Evolutionary conservation across 2,888 invertebrate species (phyloP), one percentile per base, ranked within the genome.

Genomic region (Troides helena): DNA sequence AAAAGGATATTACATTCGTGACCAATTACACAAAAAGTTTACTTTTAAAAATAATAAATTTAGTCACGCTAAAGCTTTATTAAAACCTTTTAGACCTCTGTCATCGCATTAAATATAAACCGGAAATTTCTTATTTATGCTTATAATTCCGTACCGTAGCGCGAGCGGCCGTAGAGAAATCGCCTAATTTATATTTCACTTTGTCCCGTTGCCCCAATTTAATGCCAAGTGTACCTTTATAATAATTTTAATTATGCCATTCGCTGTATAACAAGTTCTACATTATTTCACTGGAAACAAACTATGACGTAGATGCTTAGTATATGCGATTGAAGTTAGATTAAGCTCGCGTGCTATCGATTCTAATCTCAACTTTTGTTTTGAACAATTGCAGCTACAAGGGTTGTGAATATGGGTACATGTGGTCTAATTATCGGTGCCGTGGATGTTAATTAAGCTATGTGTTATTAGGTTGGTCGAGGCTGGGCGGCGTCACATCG

Each of bases 131-230:
- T 10, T 39, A 7, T 39, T 39, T 39, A 39, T 39, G 39, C 39
- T 39, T 39, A 39, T 39, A 7, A 39, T 39, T 39, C 8, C 39
- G 10, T 39, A 39, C 39, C 39, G 57, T 8, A 43, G 43, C 1
- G 17, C 17, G 43, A 23, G n/a, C 58, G 58, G 39, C 39, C 58
- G 43, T 7, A 2, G 17, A 43, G 39, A 58, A 59, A 59, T 43
- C 25, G 30, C 23, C 43, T 25, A 58, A 58, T 61, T 67, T 57
- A 10, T 62, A 25, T 46, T 46, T 63, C 62, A 18, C 50, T 67
- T 68, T 63, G 68, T 68, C 62, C 36, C 58, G 68, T 63, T 68
- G 68, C 30, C 68, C 68, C 64, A 59, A 64, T 68, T 68, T 30
- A 67, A 62, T 58, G 57, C 62, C n/a, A 68, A 68, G 62, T 43